Evolutionary conservation across 2,888 invertebrate species (phyloP).

Genomic region (Calliphora vomitoria): DNA sequence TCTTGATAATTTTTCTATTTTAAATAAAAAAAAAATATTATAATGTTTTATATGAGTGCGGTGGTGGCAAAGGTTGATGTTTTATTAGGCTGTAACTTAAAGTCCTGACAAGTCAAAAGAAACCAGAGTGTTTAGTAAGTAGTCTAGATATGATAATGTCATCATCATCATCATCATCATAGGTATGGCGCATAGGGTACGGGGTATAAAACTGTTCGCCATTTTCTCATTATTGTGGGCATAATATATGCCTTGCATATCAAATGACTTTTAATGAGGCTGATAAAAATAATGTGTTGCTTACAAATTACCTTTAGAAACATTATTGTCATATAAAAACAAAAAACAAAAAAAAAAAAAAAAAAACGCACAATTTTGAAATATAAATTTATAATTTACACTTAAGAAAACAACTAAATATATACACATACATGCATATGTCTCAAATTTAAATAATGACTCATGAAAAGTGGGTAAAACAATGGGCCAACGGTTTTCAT

Average conservation of each 20-base stretch:
- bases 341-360: conserved; percentile 1
- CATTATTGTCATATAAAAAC: conserved; percentile 64
- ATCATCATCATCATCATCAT: background rate
- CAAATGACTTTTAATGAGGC: conserved; percentile 72
- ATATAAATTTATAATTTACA: conserved; percentile 39
- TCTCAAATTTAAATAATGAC: background rate
- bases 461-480: background rate
- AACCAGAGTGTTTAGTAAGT: conserved; percentile 25
- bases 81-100: conserved; percentile 36
- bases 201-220: conserved; percentile 25
- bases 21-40: conserved; percentile 12
- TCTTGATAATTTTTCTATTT: conserved; percentile 37
- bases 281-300: conserved; percentile 72
- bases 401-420: conserved; percentile 7
- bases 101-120: conserved; percentile 21
- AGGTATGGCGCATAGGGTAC: background rate
- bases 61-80: conserved; percentile 16
- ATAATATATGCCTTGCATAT: conserved; percentile 70
- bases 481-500: background rate
- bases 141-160: conserved; percentile 55
- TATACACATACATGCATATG: background rate
- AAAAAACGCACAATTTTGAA: conserved; percentile 3
- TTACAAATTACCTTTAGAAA: conserved; percentile 71
- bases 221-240: conserved; percentile 56
- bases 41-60: background rate